These are phyloP conservation scores for Albula glossodonta DNA, from an alignment of 2,113 vertebrate genomes.

Conservation along the genomic window DNA sequence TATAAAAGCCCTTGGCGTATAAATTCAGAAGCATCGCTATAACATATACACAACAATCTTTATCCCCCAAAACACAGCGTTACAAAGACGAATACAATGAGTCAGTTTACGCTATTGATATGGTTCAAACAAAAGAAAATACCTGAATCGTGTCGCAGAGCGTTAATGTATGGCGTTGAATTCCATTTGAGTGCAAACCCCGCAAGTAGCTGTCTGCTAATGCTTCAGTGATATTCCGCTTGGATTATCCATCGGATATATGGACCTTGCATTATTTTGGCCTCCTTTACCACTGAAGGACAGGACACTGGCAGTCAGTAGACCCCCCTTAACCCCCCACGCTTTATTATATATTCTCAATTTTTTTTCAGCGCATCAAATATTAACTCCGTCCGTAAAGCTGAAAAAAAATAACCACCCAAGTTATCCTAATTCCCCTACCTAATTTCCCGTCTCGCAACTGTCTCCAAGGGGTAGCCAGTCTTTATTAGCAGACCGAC, in stretches of 20 bases:
- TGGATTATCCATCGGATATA: conserved; percentile 32
- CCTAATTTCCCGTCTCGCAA: neutral
- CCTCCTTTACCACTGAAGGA: conserved; percentile 39
- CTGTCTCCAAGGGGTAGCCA: conserved; percentile 9
- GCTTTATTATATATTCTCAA: neutral
- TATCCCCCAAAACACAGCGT: neutral
- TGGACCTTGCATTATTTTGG: conserved; percentile 33
- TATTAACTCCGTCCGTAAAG: conserved; percentile 19
- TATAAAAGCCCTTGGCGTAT: neutral
- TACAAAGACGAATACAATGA: neutral
- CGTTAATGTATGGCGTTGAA: conserved; percentile 30
- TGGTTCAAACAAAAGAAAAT: conserved; percentile 16
- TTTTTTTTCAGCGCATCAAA: neutral
- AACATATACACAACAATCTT: conserved; percentile 1
- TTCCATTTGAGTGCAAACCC: conserved; percentile 40
- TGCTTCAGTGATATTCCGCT: conserved; percentile 36
- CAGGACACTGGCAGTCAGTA: neutral
- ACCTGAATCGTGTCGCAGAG: conserved; percentile 30
- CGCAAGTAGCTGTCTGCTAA: conserved; percentile 36
- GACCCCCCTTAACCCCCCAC: neutral
- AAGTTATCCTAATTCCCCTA: neutral
- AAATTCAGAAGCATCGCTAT: neutral
- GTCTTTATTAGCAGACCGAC: conserved; percentile 29
- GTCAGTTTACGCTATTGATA: neutral
- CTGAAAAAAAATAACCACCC: conserved; percentile 8